Base-by-base conservation (phyloP, 2,888 invertebrate genomes). In the Lobophora halterata region DNA sequence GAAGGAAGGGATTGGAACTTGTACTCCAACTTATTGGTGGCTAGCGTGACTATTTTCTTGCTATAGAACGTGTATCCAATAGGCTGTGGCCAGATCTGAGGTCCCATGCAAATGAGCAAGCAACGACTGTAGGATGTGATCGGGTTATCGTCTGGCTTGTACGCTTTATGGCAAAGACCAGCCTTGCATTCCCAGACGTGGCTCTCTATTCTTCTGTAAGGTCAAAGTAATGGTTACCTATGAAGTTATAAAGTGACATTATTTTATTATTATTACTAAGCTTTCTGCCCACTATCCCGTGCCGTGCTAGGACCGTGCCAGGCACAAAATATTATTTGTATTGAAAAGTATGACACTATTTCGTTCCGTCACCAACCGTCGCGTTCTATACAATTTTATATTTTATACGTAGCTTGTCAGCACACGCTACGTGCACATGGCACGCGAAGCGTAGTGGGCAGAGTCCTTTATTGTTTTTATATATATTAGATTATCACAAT, bases 11-110 rank as follows among this genome's bases (percentile, higher is more conserved):
- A 66, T 29, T 71, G 58, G 10, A 83, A 78, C 55, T 88, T 86
- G 44, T 89, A 86, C 42, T 88, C 82, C 0, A 92, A 60, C 44
- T 89, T 90, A 7, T 82, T 78, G 6, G 88, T 85, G 5, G 88
- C 73, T 50, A 92, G 83, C 12, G 87, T 79, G 6, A 91, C 78
- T 3, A 91, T 86, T 16, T 89, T 88, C 10, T 89, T 88, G 41
- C 91, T 91, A 12, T 91, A 89, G 14, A 85, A 71, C 0, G 91
- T 88, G 33, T 89, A 89, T 0, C 92, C 91, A n/a, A 92, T 92
- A 1, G 95, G 95, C 57, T 90, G 88, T 0, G 95, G 95, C 95
- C 94, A 95, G 1, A 94, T 74, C 49, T 93, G 91, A 2, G 89
- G 89, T 7, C 90, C 89, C 33, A 91, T 92, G 65, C 95, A 95